Percentiles rank a stretch among this genome's conserved stretches.
Evolutionary conservation across 2,113 vertebrate species (phyloP).

Genomic region (Parotia lawesii): DNA sequence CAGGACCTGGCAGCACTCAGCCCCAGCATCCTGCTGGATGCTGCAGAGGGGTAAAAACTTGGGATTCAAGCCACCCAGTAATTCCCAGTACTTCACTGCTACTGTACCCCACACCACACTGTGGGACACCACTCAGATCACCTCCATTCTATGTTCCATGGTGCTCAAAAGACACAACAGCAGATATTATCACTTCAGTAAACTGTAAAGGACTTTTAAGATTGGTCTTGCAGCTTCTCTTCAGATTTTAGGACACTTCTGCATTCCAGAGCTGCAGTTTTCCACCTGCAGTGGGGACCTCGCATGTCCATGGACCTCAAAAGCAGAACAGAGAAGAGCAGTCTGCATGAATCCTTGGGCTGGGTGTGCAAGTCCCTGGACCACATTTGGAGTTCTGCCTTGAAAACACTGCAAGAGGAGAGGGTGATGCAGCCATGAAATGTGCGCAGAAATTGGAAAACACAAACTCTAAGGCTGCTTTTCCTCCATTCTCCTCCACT

Average conservation of each 20-base stretch:
- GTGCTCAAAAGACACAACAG: background rate
- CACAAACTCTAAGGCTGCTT: background rate
- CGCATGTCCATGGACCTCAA: rapidly evolving
- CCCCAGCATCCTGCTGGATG: background rate
- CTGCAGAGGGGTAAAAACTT: background rate
- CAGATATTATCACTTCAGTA: background rate
- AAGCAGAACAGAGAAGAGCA: background rate
- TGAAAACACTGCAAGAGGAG: background rate
- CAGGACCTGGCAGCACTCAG: background rate
- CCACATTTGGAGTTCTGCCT: rapidly evolving
- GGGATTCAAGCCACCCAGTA: background rate
- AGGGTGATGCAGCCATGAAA: background rate
- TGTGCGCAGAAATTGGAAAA: rapidly evolving
- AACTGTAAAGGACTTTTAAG: background rate
- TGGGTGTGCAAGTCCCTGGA: background rate
- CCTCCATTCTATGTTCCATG: background rate
- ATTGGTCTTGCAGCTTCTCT: background rate
- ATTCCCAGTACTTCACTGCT: background rate
- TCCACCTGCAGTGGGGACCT: background rate
- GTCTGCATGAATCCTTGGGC: background rate
- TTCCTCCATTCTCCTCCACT: background rate
- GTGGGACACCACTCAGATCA: background rate
- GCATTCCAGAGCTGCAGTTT: background rate
- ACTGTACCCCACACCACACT: background rate
- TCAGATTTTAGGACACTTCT: background rate